Evolutionary conservation across 2,113 vertebrate genomes (phyloP).

Genomic region (Crotalus horridus): DNA sequence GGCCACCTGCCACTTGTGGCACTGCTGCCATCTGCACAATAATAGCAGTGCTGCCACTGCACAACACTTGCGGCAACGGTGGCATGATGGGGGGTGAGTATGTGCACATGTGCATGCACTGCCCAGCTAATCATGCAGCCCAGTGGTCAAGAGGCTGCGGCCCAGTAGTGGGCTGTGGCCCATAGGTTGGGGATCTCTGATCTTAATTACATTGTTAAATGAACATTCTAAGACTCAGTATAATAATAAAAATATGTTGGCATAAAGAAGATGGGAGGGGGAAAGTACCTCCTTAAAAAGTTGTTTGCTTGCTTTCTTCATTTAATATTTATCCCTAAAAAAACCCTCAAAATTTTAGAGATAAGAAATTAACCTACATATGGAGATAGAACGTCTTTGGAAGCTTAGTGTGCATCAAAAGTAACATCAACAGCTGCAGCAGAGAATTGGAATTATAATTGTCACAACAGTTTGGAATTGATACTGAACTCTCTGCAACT

Average conservation of each 20-base stretch:
- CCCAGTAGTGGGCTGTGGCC: no score
- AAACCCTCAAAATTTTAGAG: neutral
- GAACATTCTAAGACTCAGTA: neutral
- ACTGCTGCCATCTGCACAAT: no score
- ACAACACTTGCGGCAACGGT: no score
- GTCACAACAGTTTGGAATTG: neutral
- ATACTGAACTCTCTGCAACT: neutral
- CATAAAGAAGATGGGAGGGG: neutral
- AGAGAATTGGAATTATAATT: neutral
- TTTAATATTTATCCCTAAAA: neutral
- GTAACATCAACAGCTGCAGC: neutral
- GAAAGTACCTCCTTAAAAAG: constrained; percentile 6
- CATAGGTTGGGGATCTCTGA: no score
- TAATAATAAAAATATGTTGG: neutral
- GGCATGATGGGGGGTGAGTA: no score
- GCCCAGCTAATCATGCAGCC: no score
- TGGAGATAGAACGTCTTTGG: neutral
- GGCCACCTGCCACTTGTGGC: no score
- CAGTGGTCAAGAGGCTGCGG: no score
- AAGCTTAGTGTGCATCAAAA: neutral
- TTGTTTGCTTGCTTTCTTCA: constrained; percentile 3
- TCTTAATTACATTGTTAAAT: neutral
- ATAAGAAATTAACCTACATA: neutral
- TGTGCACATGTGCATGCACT: no score
- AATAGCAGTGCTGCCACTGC: no score